Base-by-base conservation (phyloP, 2,888 invertebrate species). In the Tineola bisselliella region DNA sequence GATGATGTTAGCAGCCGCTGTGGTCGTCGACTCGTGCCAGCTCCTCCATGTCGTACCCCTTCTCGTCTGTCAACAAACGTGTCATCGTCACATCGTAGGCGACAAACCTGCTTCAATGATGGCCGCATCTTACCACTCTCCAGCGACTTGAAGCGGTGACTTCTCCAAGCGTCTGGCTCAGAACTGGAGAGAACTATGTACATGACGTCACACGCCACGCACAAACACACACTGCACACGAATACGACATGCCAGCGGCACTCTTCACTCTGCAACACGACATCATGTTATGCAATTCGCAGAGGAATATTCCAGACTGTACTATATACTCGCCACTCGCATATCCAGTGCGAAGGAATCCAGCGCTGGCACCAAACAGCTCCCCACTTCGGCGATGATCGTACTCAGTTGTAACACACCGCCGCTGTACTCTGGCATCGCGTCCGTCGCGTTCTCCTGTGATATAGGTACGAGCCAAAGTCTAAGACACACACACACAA, bases 231-330 rank as follows among this genome's bases (percentile, higher is more conserved):
- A 0, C 94, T 82, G 1, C 90, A 79, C 62, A 91, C 88, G 74
- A 94, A 92, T 1, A 93, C 88, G 8, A 87, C 79, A 52, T 89
- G 88, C 94, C 94, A 95, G 67, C 90, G 89, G 6, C 25, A 25
- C 25, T 25, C 25, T 6, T 25, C 25, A 6, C 25, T 25, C 25
- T 25, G 25, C 6, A 25, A 25, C 6, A n/a, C n/a, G n/a, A n/a
- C n/a, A n/a, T n/a, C n/a, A n/a, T n/a, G n/a, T n/a, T n/a, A n/a
- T n/a, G n/a, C n/a, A n/a, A n/a, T n/a, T n/a, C n/a, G n/a, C n/a
- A n/a, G n/a, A n/a, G n/a, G n/a, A n/a, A n/a, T n/a, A n/a, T n/a
- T n/a, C n/a, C n/a, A n/a, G n/a, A n/a, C n/a, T n/a, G n/a, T n/a
- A n/a, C n/a, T n/a, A n/a, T n/a, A 25, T 25, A 25, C 25, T 25